phyloP scores from a whole-genome alignment of 2,888 invertebrate species.

The Euplexia lucipara region DNA sequence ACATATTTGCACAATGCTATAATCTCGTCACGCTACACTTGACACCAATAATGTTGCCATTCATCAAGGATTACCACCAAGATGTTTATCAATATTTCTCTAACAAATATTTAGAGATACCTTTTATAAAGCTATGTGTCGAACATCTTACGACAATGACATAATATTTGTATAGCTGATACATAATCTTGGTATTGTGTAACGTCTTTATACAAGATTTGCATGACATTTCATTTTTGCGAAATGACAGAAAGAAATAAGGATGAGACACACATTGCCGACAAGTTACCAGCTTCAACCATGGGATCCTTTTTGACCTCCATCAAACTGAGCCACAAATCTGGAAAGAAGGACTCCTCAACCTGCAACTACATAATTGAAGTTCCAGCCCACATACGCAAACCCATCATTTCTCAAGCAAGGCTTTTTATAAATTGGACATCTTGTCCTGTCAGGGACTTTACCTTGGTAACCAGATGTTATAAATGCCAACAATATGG shows the following conservation, averaged over 20 bases:
- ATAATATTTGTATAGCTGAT: constrained; percentile 85
- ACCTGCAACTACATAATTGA: too few species aligned
- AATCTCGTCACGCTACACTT: constrained; percentile 90
- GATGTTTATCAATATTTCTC: constrained; percentile 87
- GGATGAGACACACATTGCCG: constrained; percentile 54
- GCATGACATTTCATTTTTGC: constrained; percentile 75
- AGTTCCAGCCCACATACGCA: too few species aligned
- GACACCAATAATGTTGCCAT: constrained; percentile 83
- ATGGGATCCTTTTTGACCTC: too few species aligned
- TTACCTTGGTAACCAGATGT: too few species aligned
- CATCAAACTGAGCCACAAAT: too few species aligned
- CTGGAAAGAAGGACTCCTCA: too few species aligned
- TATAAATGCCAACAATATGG: too few species aligned
- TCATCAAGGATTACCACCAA: constrained; percentile 82
- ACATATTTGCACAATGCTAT: constrained; percentile 85
- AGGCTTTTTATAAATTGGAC: too few species aligned
- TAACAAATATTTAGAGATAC: constrained; percentile 80
- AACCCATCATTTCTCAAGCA: too few species aligned
- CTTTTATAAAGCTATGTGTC: constrained; percentile 67
- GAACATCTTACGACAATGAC: constrained; percentile 81
- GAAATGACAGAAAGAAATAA: constrained; percentile 28
- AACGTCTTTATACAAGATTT: constrained; percentile 73
- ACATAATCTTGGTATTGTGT: constrained; percentile 77
- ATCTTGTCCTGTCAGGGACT: too few species aligned
- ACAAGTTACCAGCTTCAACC: too few species aligned